Conservation (phyloP, 2,113 vertebrate species). For the Callocephalon fimbriatum region DNA sequence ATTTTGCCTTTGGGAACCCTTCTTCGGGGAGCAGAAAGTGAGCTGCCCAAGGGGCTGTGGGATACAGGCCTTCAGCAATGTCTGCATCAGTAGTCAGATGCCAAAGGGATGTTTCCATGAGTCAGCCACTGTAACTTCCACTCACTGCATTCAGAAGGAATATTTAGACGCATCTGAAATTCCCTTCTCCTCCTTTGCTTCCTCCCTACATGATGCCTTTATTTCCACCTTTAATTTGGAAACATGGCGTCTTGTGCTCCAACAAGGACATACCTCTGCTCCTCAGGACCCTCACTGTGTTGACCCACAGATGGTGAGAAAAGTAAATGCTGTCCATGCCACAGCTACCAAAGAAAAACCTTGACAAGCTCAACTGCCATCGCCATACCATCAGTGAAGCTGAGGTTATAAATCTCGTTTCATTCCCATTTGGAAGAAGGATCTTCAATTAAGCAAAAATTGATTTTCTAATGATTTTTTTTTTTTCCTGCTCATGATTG, state of each 20-base stretch:
- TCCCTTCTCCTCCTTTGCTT: not conserved
- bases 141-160: not conserved
- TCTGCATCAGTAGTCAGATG: not conserved
- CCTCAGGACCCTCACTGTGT: not conserved
- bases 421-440: slow-evolving; percentile 68
- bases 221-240: not conserved
- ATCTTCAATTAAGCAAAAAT: slow-evolving; percentile 80
- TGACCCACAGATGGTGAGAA: not conserved
- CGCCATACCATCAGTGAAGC: slow-evolving; percentile 15
- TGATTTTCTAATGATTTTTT: slow-evolving; percentile 80
- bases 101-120: not conserved
- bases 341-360: not conserved
- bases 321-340: not conserved
- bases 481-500: slow-evolving; percentile 18
- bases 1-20: not conserved
- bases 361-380: slow-evolving; percentile 36
- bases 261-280: accelerated
- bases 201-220: not conserved
- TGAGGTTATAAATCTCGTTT: slow-evolving; percentile 70
- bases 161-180: not conserved
- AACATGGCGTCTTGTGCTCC: not conserved
- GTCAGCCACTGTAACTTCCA: not conserved
- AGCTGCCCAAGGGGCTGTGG: not conserved
- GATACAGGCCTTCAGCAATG: not conserved
- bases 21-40: not conserved